Conservation (phyloP, 92 coral and sea anemone genomes). For the Palythoa caribaeorum region DNA sequence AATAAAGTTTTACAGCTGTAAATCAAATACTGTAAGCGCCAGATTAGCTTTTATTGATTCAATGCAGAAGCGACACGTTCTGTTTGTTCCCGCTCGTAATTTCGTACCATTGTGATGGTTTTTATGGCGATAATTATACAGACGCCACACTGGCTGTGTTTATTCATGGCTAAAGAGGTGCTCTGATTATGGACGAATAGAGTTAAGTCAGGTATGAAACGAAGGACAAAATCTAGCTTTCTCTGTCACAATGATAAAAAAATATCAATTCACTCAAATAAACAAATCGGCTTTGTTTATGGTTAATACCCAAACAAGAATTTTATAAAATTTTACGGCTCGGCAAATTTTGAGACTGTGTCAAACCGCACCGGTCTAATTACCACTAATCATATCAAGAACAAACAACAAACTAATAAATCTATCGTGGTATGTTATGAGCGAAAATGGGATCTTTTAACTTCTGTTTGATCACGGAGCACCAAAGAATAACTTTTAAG, state of each 20-base stretch:
- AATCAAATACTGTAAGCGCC: slow-evolving; percentile 29
- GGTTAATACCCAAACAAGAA: neutral
- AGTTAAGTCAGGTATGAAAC: slow-evolving; percentile 23
- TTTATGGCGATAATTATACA: slow-evolving; percentile 38
- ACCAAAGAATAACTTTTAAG: slow-evolving; percentile 33
- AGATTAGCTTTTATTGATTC: slow-evolving; percentile 21
- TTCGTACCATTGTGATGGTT: slow-evolving; percentile 40
- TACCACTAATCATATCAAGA: slow-evolving; percentile 43
- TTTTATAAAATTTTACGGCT: neutral
- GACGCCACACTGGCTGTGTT: slow-evolving; percentile 53
- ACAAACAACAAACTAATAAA: slow-evolving; percentile 37
- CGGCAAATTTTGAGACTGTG: slow-evolving; percentile 11
- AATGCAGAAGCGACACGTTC: slow-evolving; percentile 41
- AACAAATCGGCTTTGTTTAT: slow-evolving; percentile 9
- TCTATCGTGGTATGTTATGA: slow-evolving; percentile 17
- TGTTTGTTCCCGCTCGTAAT: slow-evolving; percentile 37
- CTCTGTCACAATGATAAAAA: neutral
- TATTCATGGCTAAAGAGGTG: slow-evolving; percentile 52
- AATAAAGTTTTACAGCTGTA: neutral
- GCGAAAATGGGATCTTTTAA: slow-evolving; percentile 27
- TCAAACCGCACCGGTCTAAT: slow-evolving; percentile 42
- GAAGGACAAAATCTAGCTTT: slow-evolving; percentile 3
- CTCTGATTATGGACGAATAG: slow-evolving; percentile 8
- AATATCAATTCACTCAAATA: slow-evolving; percentile 19
- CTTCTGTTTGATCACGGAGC: slow-evolving; percentile 13